These are phyloP conservation scores for Zaprionus nigranus DNA, from an alignment of 1,140 invertebrate genomes.

Conservation along the genomic window DNA sequence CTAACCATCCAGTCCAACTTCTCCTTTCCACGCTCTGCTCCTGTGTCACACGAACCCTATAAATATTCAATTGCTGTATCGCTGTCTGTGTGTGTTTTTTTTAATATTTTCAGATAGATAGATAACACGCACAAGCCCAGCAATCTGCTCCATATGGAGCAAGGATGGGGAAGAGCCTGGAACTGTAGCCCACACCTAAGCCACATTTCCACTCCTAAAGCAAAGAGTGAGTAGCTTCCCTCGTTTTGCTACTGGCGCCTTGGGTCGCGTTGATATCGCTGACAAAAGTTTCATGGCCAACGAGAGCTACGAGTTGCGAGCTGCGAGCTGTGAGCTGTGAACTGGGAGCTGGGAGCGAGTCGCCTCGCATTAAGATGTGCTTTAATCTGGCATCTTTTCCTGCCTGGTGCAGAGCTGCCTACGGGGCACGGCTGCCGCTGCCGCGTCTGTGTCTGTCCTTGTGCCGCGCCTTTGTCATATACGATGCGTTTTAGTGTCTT, in stretches of 20 bases:
- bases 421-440: background rate
- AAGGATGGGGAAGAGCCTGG: background rate
- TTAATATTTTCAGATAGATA: constrained; percentile 54
- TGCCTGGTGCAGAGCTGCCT: constrained; percentile 13
- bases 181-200: constrained; percentile 15
- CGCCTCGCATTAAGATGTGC: constrained; percentile 60
- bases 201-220: background rate
- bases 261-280: constrained; percentile 46
- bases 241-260: constrained; percentile 30
- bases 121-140: constrained; percentile 36
- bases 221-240: constrained; percentile 9
- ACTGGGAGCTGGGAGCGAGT: constrained; percentile 18
- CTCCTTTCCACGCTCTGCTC: constrained; percentile 11
- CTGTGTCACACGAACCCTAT: constrained; percentile 33
- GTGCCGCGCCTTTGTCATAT: constrained; percentile 48
- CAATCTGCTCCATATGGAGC: constrained; percentile 33
- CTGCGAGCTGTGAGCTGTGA: background rate
- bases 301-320: background rate
- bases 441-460: constrained; percentile 34
- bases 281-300: constrained; percentile 49
- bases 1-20: background rate
- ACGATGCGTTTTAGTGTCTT: constrained; percentile 61
- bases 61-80: constrained; percentile 61
- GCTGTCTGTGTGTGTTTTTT: constrained; percentile 19
- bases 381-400: constrained; percentile 53